These are phyloP conservation scores for Uloborus plumipes DNA, from an alignment of 2,888 invertebrate species.

Conservation along the genomic window DNA sequence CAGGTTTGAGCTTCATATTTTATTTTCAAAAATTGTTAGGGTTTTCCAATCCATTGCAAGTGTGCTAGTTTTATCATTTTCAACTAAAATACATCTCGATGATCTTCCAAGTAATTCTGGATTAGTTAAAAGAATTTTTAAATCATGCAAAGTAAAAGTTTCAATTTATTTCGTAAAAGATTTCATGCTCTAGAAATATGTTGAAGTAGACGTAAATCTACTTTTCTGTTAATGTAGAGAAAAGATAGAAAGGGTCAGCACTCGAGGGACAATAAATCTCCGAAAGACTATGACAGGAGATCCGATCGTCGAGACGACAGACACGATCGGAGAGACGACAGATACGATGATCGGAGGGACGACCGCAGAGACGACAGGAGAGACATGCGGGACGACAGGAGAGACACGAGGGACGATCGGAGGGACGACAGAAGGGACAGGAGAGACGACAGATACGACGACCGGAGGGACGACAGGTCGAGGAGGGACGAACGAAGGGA, in stretches of 20 bases:
- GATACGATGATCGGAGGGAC: conserved; percentile 37
- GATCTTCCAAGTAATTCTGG: too few species aligned
- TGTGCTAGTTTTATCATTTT: too few species aligned
- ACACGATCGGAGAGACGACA: conserved; percentile 21
- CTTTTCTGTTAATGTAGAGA: conserved; percentile 15
- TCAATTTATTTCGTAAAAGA: neutral
- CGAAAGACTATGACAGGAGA: conserved; percentile 42
- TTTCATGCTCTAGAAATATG: neutral
- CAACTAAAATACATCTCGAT: too few species aligned
- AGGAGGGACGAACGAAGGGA: conserved; percentile 25
- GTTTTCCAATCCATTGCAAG: too few species aligned
- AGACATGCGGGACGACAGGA: conserved; percentile 5
- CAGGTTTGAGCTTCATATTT: too few species aligned
- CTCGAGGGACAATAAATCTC: conserved; percentile 38
- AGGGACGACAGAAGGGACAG: conserved; percentile 21
- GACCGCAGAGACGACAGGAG: conserved; percentile 16
- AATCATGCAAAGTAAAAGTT: too few species aligned
- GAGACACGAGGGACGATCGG: conserved; percentile 23
- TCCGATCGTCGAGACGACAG: conserved; percentile 19
- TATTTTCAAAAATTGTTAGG: too few species aligned
- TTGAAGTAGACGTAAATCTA: neutral
- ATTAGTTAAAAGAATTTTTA: too few species aligned
- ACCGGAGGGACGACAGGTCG: conserved; percentile 7
- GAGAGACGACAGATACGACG: conserved; percentile 2
- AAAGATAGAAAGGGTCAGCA: conserved; percentile 39